These are phyloP conservation scores for Lithobates sylvaticus DNA, from an alignment of 2,797 vertebrate species.

Conservation along the genomic window DNA sequence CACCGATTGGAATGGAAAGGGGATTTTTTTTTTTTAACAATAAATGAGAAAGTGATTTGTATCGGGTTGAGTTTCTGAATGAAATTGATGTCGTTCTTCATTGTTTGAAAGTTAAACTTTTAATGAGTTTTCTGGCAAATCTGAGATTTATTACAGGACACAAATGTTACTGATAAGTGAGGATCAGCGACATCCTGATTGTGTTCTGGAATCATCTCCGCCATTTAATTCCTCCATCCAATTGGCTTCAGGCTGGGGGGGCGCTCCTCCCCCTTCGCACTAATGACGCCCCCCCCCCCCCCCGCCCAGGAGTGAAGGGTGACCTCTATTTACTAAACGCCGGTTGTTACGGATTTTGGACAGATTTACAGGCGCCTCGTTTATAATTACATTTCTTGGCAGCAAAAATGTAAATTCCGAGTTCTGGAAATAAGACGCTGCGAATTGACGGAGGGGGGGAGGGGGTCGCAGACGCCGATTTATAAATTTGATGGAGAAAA, in stretches of 20 bases:
- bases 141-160: no score
- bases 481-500: not conserved
- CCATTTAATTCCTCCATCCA: not conserved
- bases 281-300: not conserved
- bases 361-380: slow-evolving; percentile 23
- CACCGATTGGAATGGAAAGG: no score
- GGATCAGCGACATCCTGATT: no score
- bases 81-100: no score
- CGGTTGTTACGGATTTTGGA: not conserved
- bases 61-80: no score
- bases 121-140: no score
- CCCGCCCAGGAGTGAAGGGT: not conserved
- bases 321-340: slow-evolving; percentile 30
- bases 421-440: not conserved
- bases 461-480: no score
- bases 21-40: no score
- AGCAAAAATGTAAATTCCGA: slow-evolving; percentile 20
- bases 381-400: slow-evolving; percentile 1
- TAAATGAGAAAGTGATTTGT: no score
- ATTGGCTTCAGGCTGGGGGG: not conserved
- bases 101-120: no score
- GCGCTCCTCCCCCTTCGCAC: not conserved
- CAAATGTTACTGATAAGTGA: no score
- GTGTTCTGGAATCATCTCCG: no score
- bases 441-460: not conserved